Evolutionary conservation across 2,113 vertebrate genomes (phyloP), one percentile per base, ranked within the genome.

Genomic region (Mesocricetus auratus): DNA sequence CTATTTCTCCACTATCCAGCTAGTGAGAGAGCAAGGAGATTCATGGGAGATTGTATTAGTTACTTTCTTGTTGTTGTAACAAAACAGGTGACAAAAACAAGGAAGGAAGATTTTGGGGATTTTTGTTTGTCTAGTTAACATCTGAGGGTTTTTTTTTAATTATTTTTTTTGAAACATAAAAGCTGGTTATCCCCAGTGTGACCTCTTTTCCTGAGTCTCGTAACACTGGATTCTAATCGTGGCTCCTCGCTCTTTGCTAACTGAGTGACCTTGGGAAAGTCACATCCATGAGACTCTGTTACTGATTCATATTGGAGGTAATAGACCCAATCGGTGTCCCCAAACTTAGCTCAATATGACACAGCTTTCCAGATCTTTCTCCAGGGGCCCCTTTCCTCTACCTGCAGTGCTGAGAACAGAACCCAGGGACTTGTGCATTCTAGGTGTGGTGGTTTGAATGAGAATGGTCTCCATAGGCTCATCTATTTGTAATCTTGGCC

Each of bases 131-230:
- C 58, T 47, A 45, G 60, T 33, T 86, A 17, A 42, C 39, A 86
- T 42, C 31, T 22, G 2, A 33, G 4, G 47, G 47, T 47, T 29
- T 62, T 64, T 36, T 31, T 45, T 12, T n/a, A n/a, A 86, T 33
- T 36, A 64, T n/a, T n/a, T 68, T 74, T 85, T 93, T 83, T 87
- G 68, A 86, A 97, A 92, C 64, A 83, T 15, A 94, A 86, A 94
- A 93, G 58, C 17, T 78, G 74, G 75, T 60, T 95, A 19, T 47
- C 75, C 9, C 86, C 2, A 88, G 50, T 16, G 45, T 83, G 75
- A 74, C 39, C 69, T 73, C 53, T 92, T 96, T 42, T 33, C 2
- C 33, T 58, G 33, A 74, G 29, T 81, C n/a, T n/a, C n/a, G n/a
- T n/a, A n/a, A n/a, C n/a, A n/a, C n/a, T n/a, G n/a, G n/a, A n/a